These are phyloP conservation scores for Bacillus rossius DNA, from an alignment of 1,140 invertebrate species.

Conservation along the genomic window DNA sequence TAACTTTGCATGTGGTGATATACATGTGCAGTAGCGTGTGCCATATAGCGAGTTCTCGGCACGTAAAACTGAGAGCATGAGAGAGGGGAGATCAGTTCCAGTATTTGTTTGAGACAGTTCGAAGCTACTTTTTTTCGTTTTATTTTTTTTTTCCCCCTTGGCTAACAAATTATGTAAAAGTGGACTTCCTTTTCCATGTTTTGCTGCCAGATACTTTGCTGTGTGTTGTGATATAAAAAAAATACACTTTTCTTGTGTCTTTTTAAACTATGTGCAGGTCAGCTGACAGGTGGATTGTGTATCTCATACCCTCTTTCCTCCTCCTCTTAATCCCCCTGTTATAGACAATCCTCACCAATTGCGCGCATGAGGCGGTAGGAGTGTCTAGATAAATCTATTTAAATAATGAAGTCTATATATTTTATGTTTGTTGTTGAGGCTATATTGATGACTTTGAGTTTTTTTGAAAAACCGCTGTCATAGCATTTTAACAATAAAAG, in stretches of 20 bases:
- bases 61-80: neutral
- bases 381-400: conserved; percentile 15
- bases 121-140: conserved; percentile 12
- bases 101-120: conserved; percentile 9
- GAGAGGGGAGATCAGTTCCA: conserved; percentile 1
- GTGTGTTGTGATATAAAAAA: conserved; percentile 27
- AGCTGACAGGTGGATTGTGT: conserved; percentile 19
- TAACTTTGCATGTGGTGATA: neutral
- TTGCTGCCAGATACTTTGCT: conserved; percentile 28
- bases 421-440: conserved; percentile 24
- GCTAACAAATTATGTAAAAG: neutral
- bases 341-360: conserved; percentile 17
- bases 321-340: conserved; percentile 4
- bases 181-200: conserved; percentile 14
- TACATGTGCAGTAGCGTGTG: conserved; percentile 9
- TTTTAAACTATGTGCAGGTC: conserved; percentile 19
- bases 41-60: neutral
- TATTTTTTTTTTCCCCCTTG: too few species aligned
- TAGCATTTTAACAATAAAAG: conserved; percentile 13
- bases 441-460: conserved; percentile 17
- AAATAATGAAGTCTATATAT: conserved; percentile 19
- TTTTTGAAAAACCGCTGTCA: conserved; percentile 3
- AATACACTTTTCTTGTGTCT: conserved; percentile 23
- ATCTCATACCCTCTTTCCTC: too few species aligned
- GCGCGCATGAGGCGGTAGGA: neutral